Conservation (phyloP, 2,113 vertebrate species). For the Vidua chalybeata region DNA sequence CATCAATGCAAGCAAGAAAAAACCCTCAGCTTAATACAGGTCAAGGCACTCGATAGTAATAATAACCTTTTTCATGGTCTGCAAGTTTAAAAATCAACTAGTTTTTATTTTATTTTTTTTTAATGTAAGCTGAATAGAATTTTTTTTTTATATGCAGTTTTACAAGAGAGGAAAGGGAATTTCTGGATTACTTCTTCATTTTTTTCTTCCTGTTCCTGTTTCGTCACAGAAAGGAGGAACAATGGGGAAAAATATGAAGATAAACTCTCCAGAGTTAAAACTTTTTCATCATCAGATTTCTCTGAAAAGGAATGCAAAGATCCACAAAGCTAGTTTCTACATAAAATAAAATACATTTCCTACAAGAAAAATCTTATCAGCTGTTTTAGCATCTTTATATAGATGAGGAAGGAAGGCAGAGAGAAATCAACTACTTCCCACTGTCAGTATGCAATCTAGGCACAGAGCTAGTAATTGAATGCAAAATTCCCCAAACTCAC, state of each 20-base stretch:
- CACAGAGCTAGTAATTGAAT: not conserved
- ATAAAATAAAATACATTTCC: not conserved
- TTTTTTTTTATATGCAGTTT: not conserved
- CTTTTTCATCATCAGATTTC: not conserved
- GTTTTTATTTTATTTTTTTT: not conserved
- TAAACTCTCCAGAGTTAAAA: not conserved
- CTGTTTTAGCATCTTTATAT: not conserved
- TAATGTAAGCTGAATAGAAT: not conserved
- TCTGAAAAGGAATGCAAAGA: not conserved
- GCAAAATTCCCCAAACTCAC: not conserved
- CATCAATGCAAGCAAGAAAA: not conserved
- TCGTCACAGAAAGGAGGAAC: not conserved
- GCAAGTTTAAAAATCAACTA: not conserved
- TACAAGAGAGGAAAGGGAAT: not conserved
- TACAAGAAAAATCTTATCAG: not conserved
- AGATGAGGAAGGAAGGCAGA: not conserved
- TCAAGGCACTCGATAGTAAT: fast-evolving
- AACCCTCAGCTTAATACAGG: not conserved
- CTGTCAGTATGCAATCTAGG: not conserved
- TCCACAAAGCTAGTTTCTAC: not conserved
- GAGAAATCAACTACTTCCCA: not conserved
- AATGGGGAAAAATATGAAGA: fast-evolving
- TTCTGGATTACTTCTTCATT: not conserved
- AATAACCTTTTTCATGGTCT: not conserved
- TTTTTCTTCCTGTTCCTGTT: not conserved